Evolutionary conservation across 2,888 invertebrate genomes (phyloP), one percentile per base, ranked within the genome.

Genomic region (Cyclophora punctaria): DNA sequence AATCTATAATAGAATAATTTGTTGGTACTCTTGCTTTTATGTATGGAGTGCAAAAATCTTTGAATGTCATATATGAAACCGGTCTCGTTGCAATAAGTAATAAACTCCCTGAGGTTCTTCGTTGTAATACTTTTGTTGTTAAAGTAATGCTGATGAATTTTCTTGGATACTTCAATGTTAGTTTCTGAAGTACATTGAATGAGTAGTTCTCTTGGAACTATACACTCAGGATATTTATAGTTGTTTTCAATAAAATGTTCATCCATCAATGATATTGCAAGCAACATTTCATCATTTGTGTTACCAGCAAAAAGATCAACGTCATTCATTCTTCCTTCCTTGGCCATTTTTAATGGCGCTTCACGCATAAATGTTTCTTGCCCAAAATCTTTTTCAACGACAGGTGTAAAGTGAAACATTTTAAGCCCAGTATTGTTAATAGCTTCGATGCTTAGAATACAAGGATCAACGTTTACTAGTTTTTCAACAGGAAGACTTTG

Each of bases 241-340:
- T 66, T 67, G 4, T 44, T 34, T 6, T 58, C 46, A 7, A 62
- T 35, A 6, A 58, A 49, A 44, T 20, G 20, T 20, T 47, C 7
- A 37, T 46, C 48, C 5, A 63, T 46, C 6, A 7, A 1, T 3
- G 47, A 20, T 0, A 53, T 5, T 3, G 40, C 47, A 2, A 53
- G 7, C 4, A 64, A 47, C 5, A 93, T 92, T 77, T 94, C 94
- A 49, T 92, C 89, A 3, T 89, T 88, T 33, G 92, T 94, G 5
- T 92, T 68, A 4, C 94, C 94, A 35, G 92, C 83, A 70, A 95
- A 90, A 75, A 93, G 87, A 0, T 93, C 93, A 2, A 91, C 82
- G 33, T 63, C 55, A 47, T 64, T 64, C 34, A 89, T 65, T 20
- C 72, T 74, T 20, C 90, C 90, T 33, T 79, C 69, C 62, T 56